Evolutionary conservation across 2,797 vertebrate genomes (phyloP).

Genomic region (Australoheros facetus): DNA sequence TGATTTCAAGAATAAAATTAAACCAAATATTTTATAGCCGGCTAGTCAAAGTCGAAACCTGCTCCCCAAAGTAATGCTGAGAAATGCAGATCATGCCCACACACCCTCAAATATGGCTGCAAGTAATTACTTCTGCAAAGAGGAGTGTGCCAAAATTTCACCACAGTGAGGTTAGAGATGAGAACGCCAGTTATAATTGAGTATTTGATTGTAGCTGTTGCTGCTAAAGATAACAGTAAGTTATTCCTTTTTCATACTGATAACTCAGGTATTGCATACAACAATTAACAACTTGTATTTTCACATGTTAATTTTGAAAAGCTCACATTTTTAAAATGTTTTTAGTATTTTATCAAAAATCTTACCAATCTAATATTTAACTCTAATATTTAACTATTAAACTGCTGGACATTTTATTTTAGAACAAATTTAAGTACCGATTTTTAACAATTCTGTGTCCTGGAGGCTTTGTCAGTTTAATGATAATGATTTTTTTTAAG

Average conservation of each 20-base stretch:
- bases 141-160: not conserved
- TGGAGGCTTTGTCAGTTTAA: constrained; percentile 27
- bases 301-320: not conserved
- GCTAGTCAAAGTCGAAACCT: not conserved
- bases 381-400: not conserved
- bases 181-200: not conserved
- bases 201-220: not conserved
- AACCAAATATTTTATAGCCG: not conserved
- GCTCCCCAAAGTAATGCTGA: not conserved
- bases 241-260: not conserved
- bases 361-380: not conserved
- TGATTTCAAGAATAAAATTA: not conserved
- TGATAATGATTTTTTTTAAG: constrained; percentile 24
- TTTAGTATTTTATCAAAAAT: not conserved
- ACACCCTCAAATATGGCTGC: not conserved
- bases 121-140: constrained; percentile 1
- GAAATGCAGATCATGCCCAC: not conserved
- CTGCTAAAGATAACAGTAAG: not conserved
- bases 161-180: not conserved
- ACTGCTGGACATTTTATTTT: not conserved
- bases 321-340: not conserved
- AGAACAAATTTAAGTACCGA: not conserved
- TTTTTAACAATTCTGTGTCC: not conserved
- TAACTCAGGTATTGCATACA: not conserved
- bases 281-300: not conserved